These are phyloP conservation scores for Lota lota DNA, from an alignment of 2,113 vertebrate species.

Conservation along the genomic window DNA sequence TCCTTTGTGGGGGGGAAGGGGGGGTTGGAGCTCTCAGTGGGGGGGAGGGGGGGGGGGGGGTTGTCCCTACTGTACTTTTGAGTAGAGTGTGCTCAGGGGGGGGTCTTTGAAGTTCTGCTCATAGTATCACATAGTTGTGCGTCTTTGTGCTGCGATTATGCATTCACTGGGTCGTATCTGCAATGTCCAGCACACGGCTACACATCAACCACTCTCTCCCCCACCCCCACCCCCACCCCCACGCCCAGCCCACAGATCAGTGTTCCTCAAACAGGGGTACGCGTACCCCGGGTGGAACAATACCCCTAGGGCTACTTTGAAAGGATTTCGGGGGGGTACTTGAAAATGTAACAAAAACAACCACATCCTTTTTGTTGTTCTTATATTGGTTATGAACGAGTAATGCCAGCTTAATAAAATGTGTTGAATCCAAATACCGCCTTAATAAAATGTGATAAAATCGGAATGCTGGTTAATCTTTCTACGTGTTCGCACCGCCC, in stretches of 20 bases:
- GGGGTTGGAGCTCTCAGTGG: no score
- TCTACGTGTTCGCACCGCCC: no score
- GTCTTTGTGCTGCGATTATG: conserved; percentile 36
- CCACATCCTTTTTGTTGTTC: no score
- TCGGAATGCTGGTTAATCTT: no score
- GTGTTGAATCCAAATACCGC: no score
- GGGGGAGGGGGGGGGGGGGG: no score
- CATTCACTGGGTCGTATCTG: not conserved
- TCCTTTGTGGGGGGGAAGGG: conserved; percentile 43
- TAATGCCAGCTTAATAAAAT: no score
- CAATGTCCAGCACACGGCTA: not conserved
- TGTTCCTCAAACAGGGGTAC: not conserved
- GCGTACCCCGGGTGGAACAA: not conserved
- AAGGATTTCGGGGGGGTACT: no score
- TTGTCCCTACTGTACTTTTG: conserved; percentile 8
- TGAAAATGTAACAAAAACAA: no score
- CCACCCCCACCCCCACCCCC: not conserved
- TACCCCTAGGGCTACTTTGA: not conserved
- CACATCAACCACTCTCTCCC: not conserved
- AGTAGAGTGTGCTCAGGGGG: conserved; percentile 35
- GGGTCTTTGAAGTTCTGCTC: conserved; percentile 49
- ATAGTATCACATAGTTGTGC: conserved; percentile 44
- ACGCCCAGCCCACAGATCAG: not conserved
- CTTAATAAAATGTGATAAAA: no score
- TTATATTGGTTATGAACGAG: no score